A percentile compares a stretch with the other conserved stretches of the same genome.
phyloP scores from a whole-genome alignment of 2,888 invertebrate species.

The Hydropsyche betteni region DNA sequence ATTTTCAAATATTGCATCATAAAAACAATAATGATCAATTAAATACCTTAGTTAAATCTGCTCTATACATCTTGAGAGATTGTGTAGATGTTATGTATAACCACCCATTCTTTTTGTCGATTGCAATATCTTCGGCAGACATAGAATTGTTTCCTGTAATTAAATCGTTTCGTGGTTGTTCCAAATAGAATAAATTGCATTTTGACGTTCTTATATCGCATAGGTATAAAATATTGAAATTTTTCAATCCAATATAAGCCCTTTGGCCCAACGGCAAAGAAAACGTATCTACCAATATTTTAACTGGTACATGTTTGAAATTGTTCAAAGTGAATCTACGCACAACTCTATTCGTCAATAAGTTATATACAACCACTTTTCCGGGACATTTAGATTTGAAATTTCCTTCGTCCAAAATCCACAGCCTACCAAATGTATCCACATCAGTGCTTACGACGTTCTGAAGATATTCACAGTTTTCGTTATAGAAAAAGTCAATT shows the following conservation, averaged over 20 bases:
- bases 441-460: conserved; percentile 58
- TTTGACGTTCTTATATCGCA: conserved; percentile 52
- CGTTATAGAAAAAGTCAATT: conserved; percentile 52
- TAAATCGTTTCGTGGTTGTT: conserved; percentile 7
- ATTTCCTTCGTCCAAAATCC: conserved; percentile 61
- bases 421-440: conserved; percentile 59
- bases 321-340: conserved; percentile 53
- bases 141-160: conserved; percentile 48
- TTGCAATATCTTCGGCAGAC: conserved; percentile 55
- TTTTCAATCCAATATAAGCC: conserved; percentile 58
- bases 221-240: conserved; percentile 53
- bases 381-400: conserved; percentile 55
- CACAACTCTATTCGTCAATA: conserved; percentile 55
- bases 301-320: conserved; percentile 54
- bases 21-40: conserved; percentile 27
- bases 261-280: conserved; percentile 53
- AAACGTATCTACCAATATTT: conserved; percentile 56
- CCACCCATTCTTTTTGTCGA: conserved; percentile 55
- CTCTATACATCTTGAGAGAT: conserved; percentile 55
- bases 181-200: conserved; percentile 38
- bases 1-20: conserved; percentile 36
- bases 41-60: conserved; percentile 53
- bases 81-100: conserved; percentile 57
- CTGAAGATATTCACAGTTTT: conserved; percentile 56
- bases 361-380: conserved; percentile 59